Conservation (phyloP, 2,888 invertebrate species). For the Drosophila meridiana region DNA sequence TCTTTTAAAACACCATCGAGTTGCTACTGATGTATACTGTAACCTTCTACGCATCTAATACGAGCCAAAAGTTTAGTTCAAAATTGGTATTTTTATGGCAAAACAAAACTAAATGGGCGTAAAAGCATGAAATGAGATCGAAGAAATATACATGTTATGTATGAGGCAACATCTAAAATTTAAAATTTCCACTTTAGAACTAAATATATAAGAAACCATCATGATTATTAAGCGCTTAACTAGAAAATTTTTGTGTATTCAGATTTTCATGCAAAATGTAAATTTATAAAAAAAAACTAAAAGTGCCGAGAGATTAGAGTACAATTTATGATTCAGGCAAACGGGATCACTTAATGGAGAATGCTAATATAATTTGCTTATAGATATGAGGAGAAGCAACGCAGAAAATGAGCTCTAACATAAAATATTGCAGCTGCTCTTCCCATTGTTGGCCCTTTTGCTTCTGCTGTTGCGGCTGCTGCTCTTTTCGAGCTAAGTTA, state of each 20-base stretch:
- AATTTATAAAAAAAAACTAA: neutral
- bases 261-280: neutral
- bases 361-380: neutral
- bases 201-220: neutral
- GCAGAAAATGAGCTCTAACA: constrained; percentile 3
- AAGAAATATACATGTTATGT: neutral
- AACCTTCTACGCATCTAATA: constrained; percentile 12
- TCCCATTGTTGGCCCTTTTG: constrained; percentile 23
- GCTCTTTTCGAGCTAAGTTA: constrained; percentile 38
- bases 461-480: constrained; percentile 22
- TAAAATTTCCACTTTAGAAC: neutral
- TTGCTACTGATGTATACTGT: constrained; percentile 4
- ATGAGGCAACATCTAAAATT: neutral
- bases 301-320: neutral
- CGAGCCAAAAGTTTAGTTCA: constrained; percentile 1
- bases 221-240: neutral
- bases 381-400: neutral
- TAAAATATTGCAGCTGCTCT: constrained; percentile 7
- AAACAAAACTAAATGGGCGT: constrained; percentile 12
- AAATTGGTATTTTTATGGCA: constrained; percentile 17
- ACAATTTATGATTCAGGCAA: neutral
- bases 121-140: neutral
- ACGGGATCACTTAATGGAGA: neutral
- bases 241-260: neutral
- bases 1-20: constrained; percentile 53